Evolutionary conservation across 1,140 invertebrate species (phyloP).

Genomic region (Drosophila miranda): DNA sequence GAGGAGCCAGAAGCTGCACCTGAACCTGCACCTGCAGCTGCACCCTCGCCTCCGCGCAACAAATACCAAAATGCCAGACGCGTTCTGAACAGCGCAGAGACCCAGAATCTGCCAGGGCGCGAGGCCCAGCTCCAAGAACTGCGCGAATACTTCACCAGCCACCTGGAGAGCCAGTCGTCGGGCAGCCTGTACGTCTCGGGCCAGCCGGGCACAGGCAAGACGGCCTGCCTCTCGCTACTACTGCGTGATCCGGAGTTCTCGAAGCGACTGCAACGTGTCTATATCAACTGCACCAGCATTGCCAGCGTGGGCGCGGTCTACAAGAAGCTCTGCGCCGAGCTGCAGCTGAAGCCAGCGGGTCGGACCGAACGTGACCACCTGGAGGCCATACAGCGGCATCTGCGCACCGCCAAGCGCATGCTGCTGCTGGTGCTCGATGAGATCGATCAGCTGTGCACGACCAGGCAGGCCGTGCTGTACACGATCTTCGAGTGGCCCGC

Average conservation of each 20-base stretch:
- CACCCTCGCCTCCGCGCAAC: conserved; percentile 43
- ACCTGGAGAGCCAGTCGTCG: conserved; percentile 87
- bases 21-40: background rate
- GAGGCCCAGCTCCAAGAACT: conserved; percentile 90
- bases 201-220: conserved; percentile 97
- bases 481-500: conserved; percentile 97
- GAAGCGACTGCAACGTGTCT: conserved; percentile 86
- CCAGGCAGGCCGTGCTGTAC: conserved; percentile 94
- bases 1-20: background rate
- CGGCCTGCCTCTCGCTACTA: conserved; percentile 91
- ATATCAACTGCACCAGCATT: conserved; percentile 92
- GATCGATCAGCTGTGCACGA: conserved; percentile 92
- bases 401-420: conserved; percentile 87
- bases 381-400: conserved; percentile 86
- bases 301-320: conserved; percentile 89
- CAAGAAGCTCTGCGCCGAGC: conserved; percentile 86
- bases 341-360: conserved; percentile 84
- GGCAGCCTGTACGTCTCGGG: conserved; percentile 96
- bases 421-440: conserved; percentile 96
- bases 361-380: conserved; percentile 85
- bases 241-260: conserved; percentile 85
- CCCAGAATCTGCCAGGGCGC: conserved; percentile 88
- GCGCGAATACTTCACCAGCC: conserved; percentile 86
- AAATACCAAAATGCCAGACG: conserved; percentile 85
- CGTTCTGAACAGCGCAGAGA: conserved; percentile 88